Percentiles rank a stretch among this genome's conserved stretches.
These are phyloP conservation scores for Sceliomorpha sp. DNA, from an alignment of 2,888 invertebrate genomes.

Conservation along the genomic window DNA sequence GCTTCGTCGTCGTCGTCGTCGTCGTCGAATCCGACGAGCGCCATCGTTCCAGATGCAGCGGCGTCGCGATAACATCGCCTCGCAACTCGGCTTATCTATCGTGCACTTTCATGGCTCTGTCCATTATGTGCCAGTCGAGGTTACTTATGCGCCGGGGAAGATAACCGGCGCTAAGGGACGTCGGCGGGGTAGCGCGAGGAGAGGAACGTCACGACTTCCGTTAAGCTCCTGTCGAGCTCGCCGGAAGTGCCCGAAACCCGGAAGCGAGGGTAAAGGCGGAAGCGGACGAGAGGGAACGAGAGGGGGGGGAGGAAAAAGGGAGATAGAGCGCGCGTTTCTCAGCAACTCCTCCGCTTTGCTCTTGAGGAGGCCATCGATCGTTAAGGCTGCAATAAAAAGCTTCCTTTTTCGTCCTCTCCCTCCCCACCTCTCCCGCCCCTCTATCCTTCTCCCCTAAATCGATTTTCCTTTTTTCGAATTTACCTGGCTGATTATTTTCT, in stretches of 20 bases:
- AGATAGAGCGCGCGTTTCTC: conserved; percentile 59
- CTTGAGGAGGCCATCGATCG: conserved; percentile 62
- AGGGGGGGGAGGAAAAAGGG: conserved; percentile 35
- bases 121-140: conserved; percentile 46
- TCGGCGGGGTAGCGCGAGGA: conserved; percentile 47
- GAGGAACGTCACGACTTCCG: conserved; percentile 55
- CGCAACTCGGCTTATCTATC: conserved; percentile 46
- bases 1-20: no score
- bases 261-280: conserved; percentile 74
- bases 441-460: background rate
- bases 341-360: conserved; percentile 26
- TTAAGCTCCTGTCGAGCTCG: conserved; percentile 65
- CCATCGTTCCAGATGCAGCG: conserved; percentile 24
- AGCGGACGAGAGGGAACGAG: conserved; percentile 59
- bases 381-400: conserved; percentile 59
- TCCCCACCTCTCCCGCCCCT: background rate
- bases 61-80: conserved; percentile 39
- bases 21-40: conserved; percentile 6
- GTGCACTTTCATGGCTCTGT: conserved; percentile 48
- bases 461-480: no score
- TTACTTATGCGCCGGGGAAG: conserved; percentile 50
- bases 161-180: conserved; percentile 45
- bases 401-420: conserved; percentile 14
- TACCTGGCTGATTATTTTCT: no score
- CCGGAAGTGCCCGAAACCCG: conserved; percentile 73